Conservation (phyloP, 1,140 invertebrate genomes). For the Thaumatotibia leucotreta region DNA sequence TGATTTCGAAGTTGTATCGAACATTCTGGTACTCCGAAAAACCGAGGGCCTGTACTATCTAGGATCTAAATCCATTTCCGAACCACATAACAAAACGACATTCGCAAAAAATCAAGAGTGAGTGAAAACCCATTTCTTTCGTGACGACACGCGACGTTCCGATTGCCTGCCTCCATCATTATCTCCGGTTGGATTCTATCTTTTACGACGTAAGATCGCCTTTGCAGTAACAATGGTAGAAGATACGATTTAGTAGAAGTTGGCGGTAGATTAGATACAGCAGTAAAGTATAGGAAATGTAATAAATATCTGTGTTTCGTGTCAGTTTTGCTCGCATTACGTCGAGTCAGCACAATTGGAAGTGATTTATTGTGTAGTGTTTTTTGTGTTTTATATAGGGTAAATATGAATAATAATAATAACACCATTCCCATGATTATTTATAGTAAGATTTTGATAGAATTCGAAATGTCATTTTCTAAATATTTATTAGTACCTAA, state of each 20-base stretch:
- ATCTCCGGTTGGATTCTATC: background rate
- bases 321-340: background rate
- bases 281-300: slow-evolving; percentile 6
- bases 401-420: background rate
- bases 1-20: too few species aligned
- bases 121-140: background rate
- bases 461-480: too few species aligned
- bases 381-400: background rate
- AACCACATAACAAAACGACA: background rate
- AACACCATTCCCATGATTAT: too few species aligned
- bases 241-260: background rate
- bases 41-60: background rate
- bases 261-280: background rate
- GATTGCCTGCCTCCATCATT: background rate
- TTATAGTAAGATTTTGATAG: too few species aligned
- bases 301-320: background rate
- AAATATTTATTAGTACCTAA: too few species aligned
- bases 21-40: too few species aligned
- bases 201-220: background rate
- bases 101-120: background rate
- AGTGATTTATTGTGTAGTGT: background rate
- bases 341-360: background rate
- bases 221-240: background rate
- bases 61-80: background rate
- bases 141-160: slow-evolving; percentile 4